A percentile compares a stretch with the other conserved stretches of the same genome.
These are phyloP conservation scores for Miopithecus talapoin DNA, from an alignment of 2,797 vertebrate species.

Conservation along the genomic window DNA sequence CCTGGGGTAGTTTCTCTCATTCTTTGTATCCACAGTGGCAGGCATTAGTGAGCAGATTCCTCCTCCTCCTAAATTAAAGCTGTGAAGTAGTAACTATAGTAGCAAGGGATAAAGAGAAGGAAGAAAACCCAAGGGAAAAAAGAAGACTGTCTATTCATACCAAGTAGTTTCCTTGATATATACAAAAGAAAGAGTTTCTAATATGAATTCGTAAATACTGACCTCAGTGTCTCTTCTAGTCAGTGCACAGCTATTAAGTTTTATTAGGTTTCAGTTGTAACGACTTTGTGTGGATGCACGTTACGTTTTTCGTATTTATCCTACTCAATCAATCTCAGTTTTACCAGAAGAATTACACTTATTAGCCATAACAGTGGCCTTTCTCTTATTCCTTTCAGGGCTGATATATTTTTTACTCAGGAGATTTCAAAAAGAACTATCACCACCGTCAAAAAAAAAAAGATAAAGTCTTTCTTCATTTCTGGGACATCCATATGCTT, in stretches of 20 bases:
- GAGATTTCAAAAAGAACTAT: constrained; percentile 28
- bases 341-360: background rate
- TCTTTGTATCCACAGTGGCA: constrained; percentile 81
- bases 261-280: background rate
- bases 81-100: constrained; percentile 68
- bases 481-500: constrained; percentile 46
- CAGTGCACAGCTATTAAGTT: background rate
- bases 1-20: constrained; percentile 79
- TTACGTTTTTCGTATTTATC: constrained; percentile 27
- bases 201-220: constrained; percentile 26
- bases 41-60: constrained; percentile 81
- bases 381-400: constrained; percentile 13
- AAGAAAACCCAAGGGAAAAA: background rate
- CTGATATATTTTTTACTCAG: background rate
- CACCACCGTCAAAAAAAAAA: background rate
- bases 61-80: constrained; percentile 73
- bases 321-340: background rate
- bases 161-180: constrained; percentile 40
- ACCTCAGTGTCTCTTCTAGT: background rate
- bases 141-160: constrained; percentile 22
- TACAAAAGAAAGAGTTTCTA: constrained; percentile 18
- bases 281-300: background rate
- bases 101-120: constrained; percentile 61
- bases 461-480: constrained; percentile 36
- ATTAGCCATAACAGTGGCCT: background rate